Conservation (phyloP, 2,113 vertebrate genomes). For the Poicephalus gulielmi region DNA sequence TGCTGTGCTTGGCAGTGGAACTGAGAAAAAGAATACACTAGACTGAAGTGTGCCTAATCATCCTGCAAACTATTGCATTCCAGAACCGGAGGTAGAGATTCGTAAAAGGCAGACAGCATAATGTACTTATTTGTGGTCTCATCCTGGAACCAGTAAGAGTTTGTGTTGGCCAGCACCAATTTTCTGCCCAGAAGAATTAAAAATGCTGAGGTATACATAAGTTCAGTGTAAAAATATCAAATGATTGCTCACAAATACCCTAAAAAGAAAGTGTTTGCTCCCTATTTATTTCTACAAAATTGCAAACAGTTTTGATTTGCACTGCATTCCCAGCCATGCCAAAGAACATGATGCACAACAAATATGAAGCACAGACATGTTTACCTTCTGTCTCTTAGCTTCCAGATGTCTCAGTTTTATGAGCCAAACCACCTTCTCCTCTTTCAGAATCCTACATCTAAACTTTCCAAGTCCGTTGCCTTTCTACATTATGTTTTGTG, state of each 20-base stretch:
- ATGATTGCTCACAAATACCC: background rate
- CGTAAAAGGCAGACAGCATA: background rate
- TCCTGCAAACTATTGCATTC: background rate
- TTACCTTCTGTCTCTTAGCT: background rate
- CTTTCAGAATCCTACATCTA: background rate
- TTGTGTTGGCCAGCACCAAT: background rate
- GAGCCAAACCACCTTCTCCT: background rate
- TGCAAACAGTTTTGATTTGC: background rate
- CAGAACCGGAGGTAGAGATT: background rate
- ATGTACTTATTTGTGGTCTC: background rate
- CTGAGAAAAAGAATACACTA: background rate
- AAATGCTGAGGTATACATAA: background rate
- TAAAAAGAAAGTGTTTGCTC: background rate
- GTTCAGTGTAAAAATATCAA: background rate
- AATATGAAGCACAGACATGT: background rate
- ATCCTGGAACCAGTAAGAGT: background rate
- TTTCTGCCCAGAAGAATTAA: background rate
- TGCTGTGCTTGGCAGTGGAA: background rate
- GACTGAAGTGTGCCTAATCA: slow-evolving; percentile 8
- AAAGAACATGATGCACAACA: background rate
- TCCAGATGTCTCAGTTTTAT: background rate
- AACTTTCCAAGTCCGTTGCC: background rate
- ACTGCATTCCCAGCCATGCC: background rate
- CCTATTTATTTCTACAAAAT: background rate
- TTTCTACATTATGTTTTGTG: background rate